A percentile compares a stretch with the other conserved stretches of the same genome.
Evolutionary conservation across 1,140 invertebrate species (phyloP).

Genomic region (Dryas iulia): DNA sequence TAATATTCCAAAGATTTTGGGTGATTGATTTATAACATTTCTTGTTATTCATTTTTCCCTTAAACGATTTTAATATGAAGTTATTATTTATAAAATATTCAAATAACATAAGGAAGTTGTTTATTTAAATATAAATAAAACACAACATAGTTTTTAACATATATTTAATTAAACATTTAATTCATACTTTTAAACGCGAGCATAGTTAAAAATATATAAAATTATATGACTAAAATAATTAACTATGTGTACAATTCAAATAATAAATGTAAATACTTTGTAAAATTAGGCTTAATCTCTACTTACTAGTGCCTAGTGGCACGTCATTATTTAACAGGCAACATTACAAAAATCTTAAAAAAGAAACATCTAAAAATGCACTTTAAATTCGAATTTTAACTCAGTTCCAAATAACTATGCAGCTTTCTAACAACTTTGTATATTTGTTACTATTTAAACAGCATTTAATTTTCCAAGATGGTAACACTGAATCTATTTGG

Average conservation of each 20-base stretch:
- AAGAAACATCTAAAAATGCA: slow-evolving; percentile 7
- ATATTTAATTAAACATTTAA: not conserved
- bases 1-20: no score
- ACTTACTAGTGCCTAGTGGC: not conserved
- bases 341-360: slow-evolving; percentile 1
- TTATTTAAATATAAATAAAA: not conserved
- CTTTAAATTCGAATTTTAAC: slow-evolving; percentile 7
- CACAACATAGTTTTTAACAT: not conserved
- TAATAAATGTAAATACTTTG: not conserved
- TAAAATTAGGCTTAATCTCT: slow-evolving; percentile 2
- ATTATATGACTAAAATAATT: not conserved
- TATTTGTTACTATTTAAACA: not conserved
- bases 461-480: not conserved
- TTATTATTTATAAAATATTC: no score
- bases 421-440: not conserved
- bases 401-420: not conserved
- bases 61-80: no score
- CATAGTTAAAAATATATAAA: slow-evolving; percentile 1
- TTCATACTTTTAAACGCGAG: not conserved
- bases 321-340: not conserved
- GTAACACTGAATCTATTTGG: not conserved
- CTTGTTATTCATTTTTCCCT: no score
- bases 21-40: no score
- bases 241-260: not conserved
- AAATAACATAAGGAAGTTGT: no score